A percentile compares a stretch with the other conserved stretches of the same genome.
Conservation (phyloP, 1,140 invertebrate species). For the Neodiprion fabricii region DNA sequence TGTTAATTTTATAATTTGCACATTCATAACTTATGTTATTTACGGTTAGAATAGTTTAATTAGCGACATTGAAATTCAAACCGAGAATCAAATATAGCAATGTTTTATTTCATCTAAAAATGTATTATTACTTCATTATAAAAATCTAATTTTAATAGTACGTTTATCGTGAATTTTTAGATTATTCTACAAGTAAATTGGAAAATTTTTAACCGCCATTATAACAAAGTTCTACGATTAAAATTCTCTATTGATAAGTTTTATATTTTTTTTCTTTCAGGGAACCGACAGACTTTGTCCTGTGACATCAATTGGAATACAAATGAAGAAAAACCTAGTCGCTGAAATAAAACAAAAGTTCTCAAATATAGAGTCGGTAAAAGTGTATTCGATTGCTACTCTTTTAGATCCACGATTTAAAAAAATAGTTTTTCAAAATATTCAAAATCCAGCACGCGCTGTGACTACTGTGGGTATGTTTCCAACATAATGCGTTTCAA, state of each 20-base stretch:
- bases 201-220: no score
- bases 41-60: no score
- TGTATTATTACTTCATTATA: no score
- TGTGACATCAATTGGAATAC: slow-evolving; percentile 5
- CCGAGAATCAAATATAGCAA: no score
- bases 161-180: no score
- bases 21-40: no score
- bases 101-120: no score
- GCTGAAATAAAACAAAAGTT: slow-evolving; percentile 6
- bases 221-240: not conserved
- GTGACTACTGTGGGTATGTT: slow-evolving; percentile 12
- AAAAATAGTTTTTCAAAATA: not conserved
- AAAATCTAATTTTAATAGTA: no score
- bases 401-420: not conserved
- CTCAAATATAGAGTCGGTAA: not conserved
- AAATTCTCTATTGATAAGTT: not conserved
- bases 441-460: slow-evolving; percentile 5
- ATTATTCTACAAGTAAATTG: no score
- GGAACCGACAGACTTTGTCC: not conserved
- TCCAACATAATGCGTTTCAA: not conserved
- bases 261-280: slow-evolving; percentile 9
- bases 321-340: not conserved
- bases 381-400: not conserved
- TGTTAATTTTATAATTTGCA: no score
- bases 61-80: no score